phyloP scores from a whole-genome alignment of 2,888 invertebrate genomes.

The Cantharis rustica region DNA sequence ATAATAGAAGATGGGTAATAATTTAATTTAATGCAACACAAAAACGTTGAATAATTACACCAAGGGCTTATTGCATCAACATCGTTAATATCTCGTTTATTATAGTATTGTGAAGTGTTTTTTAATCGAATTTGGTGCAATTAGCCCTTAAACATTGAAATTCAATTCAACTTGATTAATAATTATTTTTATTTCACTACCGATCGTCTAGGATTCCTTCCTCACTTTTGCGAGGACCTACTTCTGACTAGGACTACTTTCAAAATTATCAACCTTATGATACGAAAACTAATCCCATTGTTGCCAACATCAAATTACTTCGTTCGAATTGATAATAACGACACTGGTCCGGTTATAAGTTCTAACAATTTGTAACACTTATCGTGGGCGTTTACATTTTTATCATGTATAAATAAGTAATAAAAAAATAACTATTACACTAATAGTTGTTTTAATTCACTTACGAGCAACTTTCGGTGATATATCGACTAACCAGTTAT shows the following conservation, averaged over 20 bases:
- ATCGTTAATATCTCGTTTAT: too few relatives aligned
- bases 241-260: background rate
- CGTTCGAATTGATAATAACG: background rate
- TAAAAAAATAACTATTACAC: background rate
- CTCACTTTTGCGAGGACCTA: background rate
- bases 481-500: too few relatives aligned
- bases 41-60: too few relatives aligned
- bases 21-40: too few relatives aligned
- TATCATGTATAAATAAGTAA: background rate
- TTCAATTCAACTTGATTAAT: background rate
- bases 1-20: too few relatives aligned
- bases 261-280: background rate
- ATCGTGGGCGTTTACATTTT: background rate
- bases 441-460: background rate
- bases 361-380: background rate
- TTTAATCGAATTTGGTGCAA: background rate
- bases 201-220: background rate
- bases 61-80: too few relatives aligned
- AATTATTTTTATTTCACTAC: background rate
- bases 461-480: background rate
- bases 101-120: background rate
- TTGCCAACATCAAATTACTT: background rate
- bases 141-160: background rate
- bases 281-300: background rate
- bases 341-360: background rate